A percentile compares a stretch with the other conserved stretches of the same genome.
Evolutionary conservation across 2,797 vertebrate species (phyloP).

Genomic region (Cossypha polioptera): DNA sequence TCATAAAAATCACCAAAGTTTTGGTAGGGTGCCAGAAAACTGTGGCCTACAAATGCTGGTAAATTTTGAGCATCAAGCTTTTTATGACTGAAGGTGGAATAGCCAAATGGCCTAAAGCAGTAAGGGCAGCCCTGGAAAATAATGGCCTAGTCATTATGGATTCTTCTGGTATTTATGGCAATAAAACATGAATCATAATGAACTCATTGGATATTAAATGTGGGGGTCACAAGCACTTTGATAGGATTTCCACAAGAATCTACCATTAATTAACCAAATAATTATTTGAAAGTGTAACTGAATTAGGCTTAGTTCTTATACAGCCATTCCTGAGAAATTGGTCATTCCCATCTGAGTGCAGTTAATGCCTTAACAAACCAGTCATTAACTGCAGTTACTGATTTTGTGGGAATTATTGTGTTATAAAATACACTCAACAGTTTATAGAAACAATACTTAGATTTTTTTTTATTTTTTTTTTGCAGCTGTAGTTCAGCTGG

Average conservation of each 20-base stretch:
- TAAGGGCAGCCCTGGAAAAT: constrained; percentile 62
- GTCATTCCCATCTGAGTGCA: constrained; percentile 76
- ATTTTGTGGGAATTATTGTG: constrained; percentile 78
- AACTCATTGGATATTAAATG: constrained; percentile 75
- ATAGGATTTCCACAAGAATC: constrained; percentile 77
- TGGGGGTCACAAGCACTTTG: constrained; percentile 61
- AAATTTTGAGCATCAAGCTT: constrained; percentile 51
- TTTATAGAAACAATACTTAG: constrained; percentile 73
- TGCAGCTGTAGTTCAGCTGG: constrained; percentile 78
- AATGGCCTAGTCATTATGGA: constrained; percentile 66
- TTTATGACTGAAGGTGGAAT: constrained; percentile 65
- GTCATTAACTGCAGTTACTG: constrained; percentile 79
- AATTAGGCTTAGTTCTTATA: constrained; percentile 75
- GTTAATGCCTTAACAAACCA: constrained; percentile 78
- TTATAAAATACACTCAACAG: constrained; percentile 76
- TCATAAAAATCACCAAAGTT: constrained; percentile 43
- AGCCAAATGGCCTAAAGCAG: constrained; percentile 70
- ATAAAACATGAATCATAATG: constrained; percentile 77
- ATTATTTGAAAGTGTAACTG: constrained; percentile 75
- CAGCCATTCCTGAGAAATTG: constrained; percentile 69
- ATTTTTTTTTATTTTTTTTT: constrained; percentile 57
- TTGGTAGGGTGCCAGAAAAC: constrained; percentile 27
- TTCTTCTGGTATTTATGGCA: constrained; percentile 71
- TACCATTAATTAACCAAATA: constrained; percentile 75
- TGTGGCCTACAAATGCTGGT: constrained; percentile 39